Conservation (phyloP, 2,113 vertebrate species). For the Serilophus lunatus region DNA sequence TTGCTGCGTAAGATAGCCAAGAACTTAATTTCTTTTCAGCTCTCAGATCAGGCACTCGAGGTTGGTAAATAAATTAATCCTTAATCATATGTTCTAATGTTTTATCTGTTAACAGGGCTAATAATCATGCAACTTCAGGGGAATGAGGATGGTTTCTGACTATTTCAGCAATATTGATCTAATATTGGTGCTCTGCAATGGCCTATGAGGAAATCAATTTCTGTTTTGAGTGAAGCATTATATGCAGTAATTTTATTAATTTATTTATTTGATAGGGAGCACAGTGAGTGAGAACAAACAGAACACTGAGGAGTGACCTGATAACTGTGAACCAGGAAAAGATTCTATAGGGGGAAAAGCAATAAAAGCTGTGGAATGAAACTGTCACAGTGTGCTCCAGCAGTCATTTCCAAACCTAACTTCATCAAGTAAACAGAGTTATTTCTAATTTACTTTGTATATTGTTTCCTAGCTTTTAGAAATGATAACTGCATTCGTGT, state of each 20-base stretch:
- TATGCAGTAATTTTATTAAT: neutral
- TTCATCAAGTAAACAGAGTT: neutral
- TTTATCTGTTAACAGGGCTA: neutral
- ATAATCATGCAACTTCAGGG: neutral
- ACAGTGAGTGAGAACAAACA: neutral
- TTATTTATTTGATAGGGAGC: neutral
- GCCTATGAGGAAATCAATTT: neutral
- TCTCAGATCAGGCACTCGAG: neutral
- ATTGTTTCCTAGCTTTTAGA: slow-evolving; percentile 5
- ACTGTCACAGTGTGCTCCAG: neutral
- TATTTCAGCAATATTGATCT: neutral
- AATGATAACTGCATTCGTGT: neutral
- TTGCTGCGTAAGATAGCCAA: neutral
- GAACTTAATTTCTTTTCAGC: neutral
- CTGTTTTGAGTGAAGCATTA: neutral
- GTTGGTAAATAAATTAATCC: neutral
- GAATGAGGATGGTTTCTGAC: neutral
- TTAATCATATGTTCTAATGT: neutral
- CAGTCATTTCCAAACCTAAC: neutral
- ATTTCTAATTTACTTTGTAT: neutral
- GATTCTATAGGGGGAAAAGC: neutral
- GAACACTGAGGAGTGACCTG: neutral
- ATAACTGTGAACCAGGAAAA: neutral
- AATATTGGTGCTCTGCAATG: neutral
- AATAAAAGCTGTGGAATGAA: neutral